Conservation (phyloP, 2,113 vertebrate species). For the Protomyctophum bolini region DNA sequence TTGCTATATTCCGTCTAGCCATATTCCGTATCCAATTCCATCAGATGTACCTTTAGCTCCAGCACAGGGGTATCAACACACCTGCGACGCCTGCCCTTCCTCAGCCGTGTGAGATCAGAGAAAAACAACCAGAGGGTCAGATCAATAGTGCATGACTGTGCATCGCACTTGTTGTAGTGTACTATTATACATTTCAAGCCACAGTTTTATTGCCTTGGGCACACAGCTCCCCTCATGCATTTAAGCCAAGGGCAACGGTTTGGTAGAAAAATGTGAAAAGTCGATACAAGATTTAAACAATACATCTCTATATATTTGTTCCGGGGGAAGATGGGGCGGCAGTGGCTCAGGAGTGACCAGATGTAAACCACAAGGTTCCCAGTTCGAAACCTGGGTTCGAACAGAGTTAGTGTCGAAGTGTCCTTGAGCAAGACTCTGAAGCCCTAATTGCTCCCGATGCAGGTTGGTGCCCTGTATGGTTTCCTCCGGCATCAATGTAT, state of each 20-base stretch:
- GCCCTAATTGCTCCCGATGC: too few relatives aligned
- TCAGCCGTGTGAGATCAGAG: conserved; percentile 58
- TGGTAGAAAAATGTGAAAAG: too few relatives aligned
- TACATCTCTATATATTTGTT: too few relatives aligned
- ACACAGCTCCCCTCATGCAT: conserved; percentile 17
- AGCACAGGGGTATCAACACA: conserved; percentile 43
- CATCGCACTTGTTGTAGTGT: conserved; percentile 44
- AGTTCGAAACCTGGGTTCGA: too few relatives aligned
- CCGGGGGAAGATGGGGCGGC: too few relatives aligned
- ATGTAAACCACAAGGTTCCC: too few relatives aligned
- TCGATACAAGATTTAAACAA: not conserved
- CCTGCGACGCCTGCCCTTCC: conserved; percentile 41
- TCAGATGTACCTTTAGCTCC: conserved; percentile 46
- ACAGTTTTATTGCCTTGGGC: conserved; percentile 3
- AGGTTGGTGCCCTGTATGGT: too few relatives aligned
- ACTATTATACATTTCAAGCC: conserved; percentile 35
- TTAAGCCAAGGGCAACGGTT: conserved; percentile 15
- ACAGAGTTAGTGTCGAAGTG: too few relatives aligned
- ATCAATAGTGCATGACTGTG: conserved; percentile 65
- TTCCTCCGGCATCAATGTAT: too few relatives aligned
- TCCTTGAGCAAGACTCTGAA: too few relatives aligned
- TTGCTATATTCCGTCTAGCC: conserved; percentile 15
- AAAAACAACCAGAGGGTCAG: conserved; percentile 50
- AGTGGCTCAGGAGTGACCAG: too few relatives aligned
- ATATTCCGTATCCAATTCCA: conserved; percentile 30